Evolutionary conservation across 2,888 invertebrate genomes (phyloP).

Genomic region (Odontomyia ornata): DNA sequence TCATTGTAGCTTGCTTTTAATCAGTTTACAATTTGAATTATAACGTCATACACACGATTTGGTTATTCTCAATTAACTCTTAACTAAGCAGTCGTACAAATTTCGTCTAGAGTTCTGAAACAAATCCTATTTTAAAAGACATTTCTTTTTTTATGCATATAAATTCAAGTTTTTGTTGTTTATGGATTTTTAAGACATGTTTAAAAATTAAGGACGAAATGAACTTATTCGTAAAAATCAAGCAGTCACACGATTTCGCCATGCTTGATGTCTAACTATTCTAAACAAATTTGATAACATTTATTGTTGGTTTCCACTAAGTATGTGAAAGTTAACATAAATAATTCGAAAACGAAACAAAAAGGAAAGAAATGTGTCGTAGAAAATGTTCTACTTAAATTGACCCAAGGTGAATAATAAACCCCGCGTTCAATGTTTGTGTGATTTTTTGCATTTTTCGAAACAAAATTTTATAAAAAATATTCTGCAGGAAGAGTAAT

Average conservation of each 20-base stretch:
- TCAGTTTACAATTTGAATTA: constrained; percentile 1
- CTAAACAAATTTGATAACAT: constrained; percentile 31
- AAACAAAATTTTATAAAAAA: constrained; percentile 5
- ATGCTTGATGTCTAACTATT: neutral
- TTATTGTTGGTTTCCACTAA: constrained; percentile 17
- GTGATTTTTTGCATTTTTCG: neutral
- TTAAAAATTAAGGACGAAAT: neutral
- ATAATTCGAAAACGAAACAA: constrained; percentile 37
- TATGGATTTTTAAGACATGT: neutral
- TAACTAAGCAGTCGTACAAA: constrained; percentile 9
- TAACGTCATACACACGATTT: constrained; percentile 41
- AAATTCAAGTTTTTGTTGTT: constrained; percentile 3
- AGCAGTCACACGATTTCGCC: neutral
- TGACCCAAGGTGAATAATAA: neutral
- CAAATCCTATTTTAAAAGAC: neutral
- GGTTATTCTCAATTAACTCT: constrained; percentile 45
- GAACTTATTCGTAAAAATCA: neutral
- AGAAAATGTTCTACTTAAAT: neutral
- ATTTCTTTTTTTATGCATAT: neutral
- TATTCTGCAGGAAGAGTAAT: neutral
- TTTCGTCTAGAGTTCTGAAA: neutral
- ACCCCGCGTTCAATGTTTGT: too few relatives aligned
- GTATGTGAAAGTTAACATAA: constrained; percentile 26
- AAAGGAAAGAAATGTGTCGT: neutral
- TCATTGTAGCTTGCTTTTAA: neutral